These are phyloP conservation scores for Thoracochromis brauschi DNA, from an alignment of 2,113 vertebrate genomes.

Conservation along the genomic window DNA sequence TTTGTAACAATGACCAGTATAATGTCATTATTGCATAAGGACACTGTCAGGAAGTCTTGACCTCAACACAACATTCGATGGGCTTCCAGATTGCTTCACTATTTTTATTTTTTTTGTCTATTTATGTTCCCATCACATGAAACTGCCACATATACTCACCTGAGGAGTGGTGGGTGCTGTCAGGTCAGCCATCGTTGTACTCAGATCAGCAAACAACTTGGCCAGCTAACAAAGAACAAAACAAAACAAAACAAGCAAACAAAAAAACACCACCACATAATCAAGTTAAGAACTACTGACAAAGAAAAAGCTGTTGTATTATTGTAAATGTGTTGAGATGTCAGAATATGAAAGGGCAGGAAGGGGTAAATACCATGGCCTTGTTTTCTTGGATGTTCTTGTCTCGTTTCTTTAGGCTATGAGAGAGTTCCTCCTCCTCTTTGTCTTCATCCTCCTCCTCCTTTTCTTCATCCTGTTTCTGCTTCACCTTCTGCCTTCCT, in stretches of 20 bases:
- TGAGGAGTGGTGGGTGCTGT: slow-evolving; percentile 69
- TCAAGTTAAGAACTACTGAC: background rate
- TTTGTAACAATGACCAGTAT: background rate
- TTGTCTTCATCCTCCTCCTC: background rate
- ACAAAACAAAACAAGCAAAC: background rate
- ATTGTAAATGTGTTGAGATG: background rate
- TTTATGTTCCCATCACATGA: background rate
- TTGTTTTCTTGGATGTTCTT: slow-evolving; percentile 97
- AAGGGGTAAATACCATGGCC: slow-evolving; percentile 77
- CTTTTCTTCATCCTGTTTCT: background rate
- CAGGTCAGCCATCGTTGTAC: slow-evolving; percentile 79
- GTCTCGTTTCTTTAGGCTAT: slow-evolving; percentile 77
- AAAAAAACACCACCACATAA: background rate
- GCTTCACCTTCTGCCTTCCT: background rate
- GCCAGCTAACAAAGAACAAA: slow-evolving; percentile 76
- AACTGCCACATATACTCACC: slow-evolving; percentile 67
- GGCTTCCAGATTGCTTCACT: background rate
- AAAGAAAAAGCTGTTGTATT: background rate
- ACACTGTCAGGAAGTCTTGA: background rate
- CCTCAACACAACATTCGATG: background rate
- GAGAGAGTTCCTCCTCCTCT: slow-evolving; percentile 62
- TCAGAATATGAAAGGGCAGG: background rate
- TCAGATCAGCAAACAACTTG: slow-evolving; percentile 87
- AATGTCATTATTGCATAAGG: background rate
- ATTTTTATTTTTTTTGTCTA: background rate